Conservation (phyloP, 2,888 invertebrate genomes). For the Agonopterix alstromeriana region DNA sequence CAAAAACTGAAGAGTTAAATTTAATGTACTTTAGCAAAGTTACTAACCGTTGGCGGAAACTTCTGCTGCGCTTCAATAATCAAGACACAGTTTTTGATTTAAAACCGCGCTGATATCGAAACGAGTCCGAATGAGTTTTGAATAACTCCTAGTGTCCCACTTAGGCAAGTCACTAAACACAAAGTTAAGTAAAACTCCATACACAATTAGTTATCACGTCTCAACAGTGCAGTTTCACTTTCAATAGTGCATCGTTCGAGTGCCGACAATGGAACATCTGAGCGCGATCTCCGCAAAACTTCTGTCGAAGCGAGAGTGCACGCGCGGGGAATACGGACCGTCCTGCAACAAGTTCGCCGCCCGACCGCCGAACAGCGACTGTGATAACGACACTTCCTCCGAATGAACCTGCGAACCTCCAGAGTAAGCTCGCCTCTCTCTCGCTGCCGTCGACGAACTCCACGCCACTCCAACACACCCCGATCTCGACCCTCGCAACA, state of each 20-base stretch:
- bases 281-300: conserved; percentile 65
- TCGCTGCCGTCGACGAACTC: conserved; percentile 44
- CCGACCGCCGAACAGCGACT: conserved; percentile 71
- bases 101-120: conserved; percentile 72
- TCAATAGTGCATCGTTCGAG: conserved; percentile 51
- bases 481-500: conserved; percentile 23
- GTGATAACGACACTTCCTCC: conserved; percentile 70
- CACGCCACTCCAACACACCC: conserved; percentile 13
- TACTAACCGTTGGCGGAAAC: conserved; percentile 41
- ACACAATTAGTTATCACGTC: conserved; percentile 55
- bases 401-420: conserved; percentile 63
- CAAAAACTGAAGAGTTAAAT: no score
- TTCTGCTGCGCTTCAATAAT: conserved; percentile 51
- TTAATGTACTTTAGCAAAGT: background rate
- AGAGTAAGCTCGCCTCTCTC: conserved; percentile 61
- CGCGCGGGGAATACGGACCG: conserved; percentile 26
- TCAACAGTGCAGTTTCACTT: conserved; percentile 59
- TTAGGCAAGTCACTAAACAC: conserved; percentile 37
- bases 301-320: conserved; percentile 40
- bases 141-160: background rate
- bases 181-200: conserved; percentile 40
- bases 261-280: conserved; percentile 38
- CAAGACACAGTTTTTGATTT: conserved; percentile 59
- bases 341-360: conserved; percentile 51
- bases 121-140: conserved; percentile 40